Evolutionary conservation across 2,113 vertebrate genomes (phyloP), one percentile per base, ranked within the genome.

Genomic region (Heterochromis multidens): DNA sequence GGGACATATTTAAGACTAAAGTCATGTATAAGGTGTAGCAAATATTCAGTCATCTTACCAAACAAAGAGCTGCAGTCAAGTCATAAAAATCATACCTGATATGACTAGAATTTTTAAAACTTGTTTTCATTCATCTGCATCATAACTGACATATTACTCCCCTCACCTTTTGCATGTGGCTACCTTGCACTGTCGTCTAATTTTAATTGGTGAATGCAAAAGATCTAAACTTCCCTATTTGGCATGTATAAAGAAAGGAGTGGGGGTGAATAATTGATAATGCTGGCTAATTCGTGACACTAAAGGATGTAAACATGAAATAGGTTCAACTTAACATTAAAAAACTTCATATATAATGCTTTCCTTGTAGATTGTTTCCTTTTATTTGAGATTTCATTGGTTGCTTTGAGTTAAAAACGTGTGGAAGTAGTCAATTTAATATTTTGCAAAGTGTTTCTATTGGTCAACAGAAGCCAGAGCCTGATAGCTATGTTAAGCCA

Each of bases 391-490:
- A 79, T 7, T 77, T 61, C 43, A 29, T 31, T 31, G 7, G 40
- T 76, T 63, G 37, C 25, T 65, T 60, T 76, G 2, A 33, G 21
- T 80, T 60, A 25, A 82, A 87, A 80, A 4, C 5, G 56, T 17
- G 65, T 12, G 23, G 27, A 72, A 43, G 43, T 57, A 43, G 29
- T 70, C 82, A 72, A 10, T 80, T 67, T n/a, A n/a, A 35, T 37
- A 74, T 11, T 83, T 35, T 61, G 27, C 19, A 65, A 63, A 58
- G 54, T 67, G 43, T 11, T 60, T 54, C 11, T 46, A 10, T 46
- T 79, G 49, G 49, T 79, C n/a, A 56, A 25, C 16, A 60, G 60
- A 76, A 90, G 80, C 58, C 35, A 46, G 17, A 89, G 78, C 80
- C 87, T 70, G 84, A 80, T 27, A 33, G 31, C 16, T 77, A 37